Percentiles rank a stretch among this genome's conserved stretches.
Evolutionary conservation across 2,888 invertebrate species (phyloP).

Genomic region (Ochropleura leucogaster): DNA sequence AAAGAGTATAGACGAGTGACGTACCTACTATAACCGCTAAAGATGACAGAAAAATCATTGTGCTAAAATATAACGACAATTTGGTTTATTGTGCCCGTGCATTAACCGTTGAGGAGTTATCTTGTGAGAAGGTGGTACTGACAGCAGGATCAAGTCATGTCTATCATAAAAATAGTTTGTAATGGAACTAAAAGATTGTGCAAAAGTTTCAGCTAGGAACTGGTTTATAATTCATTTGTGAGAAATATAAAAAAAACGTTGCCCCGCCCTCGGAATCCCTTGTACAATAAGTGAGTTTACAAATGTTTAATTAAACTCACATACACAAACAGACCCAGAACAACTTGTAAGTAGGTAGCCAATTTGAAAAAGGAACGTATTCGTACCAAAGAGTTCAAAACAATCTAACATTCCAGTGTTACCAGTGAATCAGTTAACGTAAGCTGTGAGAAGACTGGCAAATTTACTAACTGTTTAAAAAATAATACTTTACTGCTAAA

Average conservation of each 20-base stretch:
- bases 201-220: not conserved
- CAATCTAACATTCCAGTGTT: slow-evolving; percentile 31
- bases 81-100: not conserved
- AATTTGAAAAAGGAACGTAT: slow-evolving; percentile 28
- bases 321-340: too few relatives aligned
- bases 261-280: too few relatives aligned
- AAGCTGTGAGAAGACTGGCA: slow-evolving; percentile 18
- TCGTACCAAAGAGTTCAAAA: slow-evolving; percentile 3
- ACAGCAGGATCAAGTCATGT: not conserved
- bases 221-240: not conserved
- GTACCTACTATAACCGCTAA: not conserved
- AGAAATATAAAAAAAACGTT: not conserved
- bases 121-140: not conserved
- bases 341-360: not conserved
- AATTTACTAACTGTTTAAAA: slow-evolving; percentile 35
- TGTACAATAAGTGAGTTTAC: too few relatives aligned
- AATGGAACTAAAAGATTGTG: not conserved
- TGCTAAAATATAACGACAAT: not conserved
- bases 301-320: too few relatives aligned
- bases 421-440: slow-evolving; percentile 33
- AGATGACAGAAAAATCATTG: not conserved
- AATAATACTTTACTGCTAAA: slow-evolving; percentile 56
- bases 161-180: not conserved
- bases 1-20: not conserved
- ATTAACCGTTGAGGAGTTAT: not conserved